phyloP scores from a whole-genome alignment of 2,113 vertebrate genomes.

The rabbit (Oryctolagus cuniculus) region DNA sequence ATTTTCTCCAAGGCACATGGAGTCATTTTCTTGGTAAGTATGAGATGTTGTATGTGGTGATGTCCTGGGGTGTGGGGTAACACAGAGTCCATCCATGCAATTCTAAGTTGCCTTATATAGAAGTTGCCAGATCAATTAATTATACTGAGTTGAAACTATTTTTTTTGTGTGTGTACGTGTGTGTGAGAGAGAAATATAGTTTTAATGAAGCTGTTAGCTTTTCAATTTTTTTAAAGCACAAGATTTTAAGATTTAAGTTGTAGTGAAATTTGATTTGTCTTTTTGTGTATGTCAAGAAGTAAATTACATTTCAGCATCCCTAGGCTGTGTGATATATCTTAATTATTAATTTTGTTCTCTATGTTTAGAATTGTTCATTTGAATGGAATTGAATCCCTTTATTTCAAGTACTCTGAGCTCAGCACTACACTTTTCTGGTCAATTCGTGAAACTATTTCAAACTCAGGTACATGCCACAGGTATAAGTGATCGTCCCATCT shows the following conservation, averaged over 20 bases:
- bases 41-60: slow-evolving; percentile 48
- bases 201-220: slow-evolving; percentile 53
- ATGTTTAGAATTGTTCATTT: slow-evolving; percentile 37
- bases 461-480: neutral
- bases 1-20: slow-evolving; percentile 45
- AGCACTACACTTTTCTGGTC: neutral
- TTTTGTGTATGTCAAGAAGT: neutral
- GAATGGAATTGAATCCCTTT: neutral
- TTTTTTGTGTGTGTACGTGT: neutral
- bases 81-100: neutral
- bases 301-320: neutral
- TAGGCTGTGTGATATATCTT: neutral
- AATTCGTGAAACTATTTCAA: neutral
- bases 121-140: slow-evolving; percentile 70
- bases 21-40: slow-evolving; percentile 71
- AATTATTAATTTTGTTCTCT: slow-evolving; percentile 24
- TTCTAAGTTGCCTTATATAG: slow-evolving; percentile 63
- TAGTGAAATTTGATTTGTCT: slow-evolving; percentile 29
- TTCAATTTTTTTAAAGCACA: neutral
- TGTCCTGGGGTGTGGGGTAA: slow-evolving; percentile 39
- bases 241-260: slow-evolving; percentile 60
- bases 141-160: slow-evolving; percentile 49
- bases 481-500: neutral
- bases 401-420: neutral
- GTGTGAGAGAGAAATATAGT: neutral